Evolutionary conservation across 23 tunicate genomes (phyloP), one percentile per base, ranked within the genome.

Genomic region (Clavelina lepadiformis): DNA sequence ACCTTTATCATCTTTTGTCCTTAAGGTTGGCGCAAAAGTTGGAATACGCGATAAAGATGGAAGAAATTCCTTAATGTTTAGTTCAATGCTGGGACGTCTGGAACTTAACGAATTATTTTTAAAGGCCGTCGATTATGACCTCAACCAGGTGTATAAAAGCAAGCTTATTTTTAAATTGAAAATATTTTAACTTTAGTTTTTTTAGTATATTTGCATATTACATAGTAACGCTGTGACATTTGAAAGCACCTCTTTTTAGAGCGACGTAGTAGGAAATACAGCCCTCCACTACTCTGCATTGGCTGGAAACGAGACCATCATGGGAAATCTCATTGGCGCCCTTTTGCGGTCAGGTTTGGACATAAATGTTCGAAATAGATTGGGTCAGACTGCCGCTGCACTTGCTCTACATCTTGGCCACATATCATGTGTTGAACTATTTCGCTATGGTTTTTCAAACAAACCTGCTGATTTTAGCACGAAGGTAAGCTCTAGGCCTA

Each of bases 1-100:
- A 15, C 21, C 20, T 15, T 15, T 19, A 15, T 13, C 15, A 8
- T 45, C 26, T 18, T 66, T 49, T 27, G 13, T 50, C 1, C 31
- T 70, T 47, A 71, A 86, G 95, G 75, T 65, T 1, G 85, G 85
- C 2, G 87, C 96, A 4, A 61, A 80, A 61, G 83, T 88, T 51
- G 72, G 79, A 23, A 25, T 60, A 18, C 44, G 22, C 27, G 96
- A 88, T 47, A 57, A 67, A 33, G 35, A 80, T 38, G 75, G 74
- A 18, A 80, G 86, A 63, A 76, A 80, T 45, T 50, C 82, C 0
- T 32, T 88, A 29, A 88, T 80, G 87, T 65, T 69, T 33, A 45
- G 68, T 22, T 41, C 62, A 7, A 24, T 80, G 6, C 80, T 88
- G 38, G 58, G 57, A 28, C 75, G 87, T 2, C 26, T 15, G 11